phyloP scores from a whole-genome alignment of 2,113 vertebrate genomes.

The Oryzias melastigma region DNA sequence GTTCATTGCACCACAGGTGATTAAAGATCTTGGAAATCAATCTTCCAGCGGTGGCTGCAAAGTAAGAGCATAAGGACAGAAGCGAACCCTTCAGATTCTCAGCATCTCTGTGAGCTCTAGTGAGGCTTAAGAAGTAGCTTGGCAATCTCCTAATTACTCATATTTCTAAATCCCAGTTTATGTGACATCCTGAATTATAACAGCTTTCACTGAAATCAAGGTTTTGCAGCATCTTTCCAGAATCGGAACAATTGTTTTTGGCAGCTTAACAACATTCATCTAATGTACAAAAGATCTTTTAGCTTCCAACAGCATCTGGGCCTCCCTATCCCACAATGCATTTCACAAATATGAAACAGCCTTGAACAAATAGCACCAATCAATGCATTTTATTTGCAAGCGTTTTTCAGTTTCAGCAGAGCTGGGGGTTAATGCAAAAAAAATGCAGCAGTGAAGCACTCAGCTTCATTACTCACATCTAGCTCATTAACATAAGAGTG shows the following conservation, averaged over 20 bases:
- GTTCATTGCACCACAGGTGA: slow-evolving; percentile 63
- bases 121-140: slow-evolving; percentile 11
- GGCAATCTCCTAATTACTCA: slow-evolving; percentile 25
- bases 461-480: slow-evolving; percentile 6
- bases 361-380: background rate
- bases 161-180: background rate
- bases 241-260: slow-evolving; percentile 18
- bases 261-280: slow-evolving; percentile 1
- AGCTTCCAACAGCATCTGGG: slow-evolving; percentile 28
- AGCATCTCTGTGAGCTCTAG: slow-evolving; percentile 13
- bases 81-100: slow-evolving; percentile 38
- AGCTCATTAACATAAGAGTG: slow-evolving; percentile 7
- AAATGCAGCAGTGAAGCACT: slow-evolving; percentile 1
- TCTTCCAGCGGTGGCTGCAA: slow-evolving; percentile 51
- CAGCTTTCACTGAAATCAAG: slow-evolving; percentile 10
- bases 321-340: slow-evolving; percentile 5
- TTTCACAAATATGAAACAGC: background rate
- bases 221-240: slow-evolving; percentile 14
- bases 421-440: background rate
- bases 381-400: slow-evolving; percentile 23
- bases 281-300: no score
- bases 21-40: slow-evolving; percentile 71
- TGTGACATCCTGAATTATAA: background rate
- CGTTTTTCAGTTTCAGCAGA: slow-evolving; percentile 5
- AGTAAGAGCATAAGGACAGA: slow-evolving; percentile 36